Conservation (phyloP, 2,888 invertebrate species). For the Andrena minutula region DNA sequence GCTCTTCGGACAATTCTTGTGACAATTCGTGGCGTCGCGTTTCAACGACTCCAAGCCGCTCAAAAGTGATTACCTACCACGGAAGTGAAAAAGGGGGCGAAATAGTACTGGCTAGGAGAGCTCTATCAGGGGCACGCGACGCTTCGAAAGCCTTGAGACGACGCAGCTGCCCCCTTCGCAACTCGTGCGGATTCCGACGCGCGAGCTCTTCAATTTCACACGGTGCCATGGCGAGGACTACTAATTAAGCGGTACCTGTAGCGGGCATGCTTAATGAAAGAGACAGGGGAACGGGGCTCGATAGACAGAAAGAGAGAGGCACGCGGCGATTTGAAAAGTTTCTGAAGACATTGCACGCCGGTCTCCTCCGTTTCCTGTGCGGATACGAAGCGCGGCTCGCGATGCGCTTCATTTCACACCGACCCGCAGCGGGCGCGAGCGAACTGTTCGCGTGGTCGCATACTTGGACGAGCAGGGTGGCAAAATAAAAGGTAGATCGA, state of each 20-base stretch:
- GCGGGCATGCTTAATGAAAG: background rate
- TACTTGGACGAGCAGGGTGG: background rate
- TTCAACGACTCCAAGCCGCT: background rate
- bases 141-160: conserved; percentile 8
- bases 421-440: conserved; percentile 28
- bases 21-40: background rate
- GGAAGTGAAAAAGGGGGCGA: background rate
- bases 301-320: conserved; percentile 5
- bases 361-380: conserved; percentile 15
- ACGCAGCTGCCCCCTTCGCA: background rate
- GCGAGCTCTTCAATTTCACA: conserved; percentile 7
- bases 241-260: conserved; percentile 4
- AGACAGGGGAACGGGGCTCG: background rate
- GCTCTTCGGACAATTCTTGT: background rate
- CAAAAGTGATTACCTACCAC: background rate
- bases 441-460: conserved; percentile 37
- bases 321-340: conserved; percentile 21
- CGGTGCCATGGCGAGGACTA: background rate
- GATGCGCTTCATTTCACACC: conserved; percentile 47
- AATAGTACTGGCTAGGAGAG: background rate
- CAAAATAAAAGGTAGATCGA: background rate
- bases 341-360: conserved; percentile 28
- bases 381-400: conserved; percentile 12
- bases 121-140: conserved; percentile 20
- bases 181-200: background rate